Evolutionary conservation across 2,888 invertebrate species (phyloP).

Genomic region (Diplazon laetatorius): DNA sequence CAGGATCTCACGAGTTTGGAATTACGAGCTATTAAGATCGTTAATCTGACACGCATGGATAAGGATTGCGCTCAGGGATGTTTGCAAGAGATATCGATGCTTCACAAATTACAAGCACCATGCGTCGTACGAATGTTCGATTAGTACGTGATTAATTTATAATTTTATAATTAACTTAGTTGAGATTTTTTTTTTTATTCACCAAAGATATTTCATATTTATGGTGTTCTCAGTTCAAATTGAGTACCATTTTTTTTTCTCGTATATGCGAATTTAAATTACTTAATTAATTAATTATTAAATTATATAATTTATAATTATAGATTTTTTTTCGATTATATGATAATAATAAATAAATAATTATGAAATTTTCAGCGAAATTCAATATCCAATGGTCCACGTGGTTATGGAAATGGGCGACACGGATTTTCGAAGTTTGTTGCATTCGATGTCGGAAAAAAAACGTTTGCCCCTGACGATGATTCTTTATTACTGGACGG

Average conservation of each 20-base stretch:
- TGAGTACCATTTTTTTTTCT: too few species aligned
- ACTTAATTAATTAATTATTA: too few species aligned
- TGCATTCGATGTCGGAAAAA: constrained; percentile 84
- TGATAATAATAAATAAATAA: too few species aligned
- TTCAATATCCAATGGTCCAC: constrained; percentile 84
- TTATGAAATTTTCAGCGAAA: constrained; percentile 91
- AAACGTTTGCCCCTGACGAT: constrained; percentile 87
- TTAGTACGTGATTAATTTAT: constrained; percentile 87
- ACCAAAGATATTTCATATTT: too few species aligned
- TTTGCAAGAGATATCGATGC: constrained; percentile 93
- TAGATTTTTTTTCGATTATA: constrained; percentile 63
- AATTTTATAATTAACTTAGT: background rate
- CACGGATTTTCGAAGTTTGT: constrained; percentile 91
- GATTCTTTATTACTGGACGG: constrained; percentile 94
- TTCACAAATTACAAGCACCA: constrained; percentile 91
- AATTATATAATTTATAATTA: background rate
- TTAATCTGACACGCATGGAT: constrained; percentile 89
- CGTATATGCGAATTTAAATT: too few species aligned
- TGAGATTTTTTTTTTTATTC: too few species aligned
- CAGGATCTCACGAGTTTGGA: constrained; percentile 87
- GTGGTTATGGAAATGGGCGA: constrained; percentile 97
- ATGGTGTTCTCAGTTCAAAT: too few species aligned
- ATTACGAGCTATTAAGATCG: constrained; percentile 91
- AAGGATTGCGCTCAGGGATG: constrained; percentile 89
- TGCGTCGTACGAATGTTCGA: constrained; percentile 93